Base-by-base conservation (phyloP, 2,113 vertebrate species). In the Progne subis region DNA sequence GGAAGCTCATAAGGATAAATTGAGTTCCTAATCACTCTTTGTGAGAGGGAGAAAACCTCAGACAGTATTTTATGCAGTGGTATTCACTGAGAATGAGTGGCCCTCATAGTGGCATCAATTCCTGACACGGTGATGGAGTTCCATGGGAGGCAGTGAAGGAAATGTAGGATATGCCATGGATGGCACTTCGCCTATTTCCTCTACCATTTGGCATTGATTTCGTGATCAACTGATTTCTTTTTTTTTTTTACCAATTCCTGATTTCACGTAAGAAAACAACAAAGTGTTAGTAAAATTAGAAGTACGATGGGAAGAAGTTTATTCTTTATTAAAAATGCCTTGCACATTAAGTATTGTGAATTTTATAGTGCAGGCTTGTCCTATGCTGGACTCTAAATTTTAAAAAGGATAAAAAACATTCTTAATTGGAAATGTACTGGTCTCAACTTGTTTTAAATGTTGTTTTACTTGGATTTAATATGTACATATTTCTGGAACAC, bases 11-110 rank as follows among this genome's bases (percentile, higher is more conserved):
- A 89, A 92, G 39, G 41, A 82, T 7, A 14, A 1, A 26, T 29
- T 9, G 29, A 86, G 55, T 46, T 95, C 79, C 47, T 93, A 70
- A 78, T 68, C 86, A 32, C 10, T n/a, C 25, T 57, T 70, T 2
- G 0, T 37, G 47, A 57, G 65, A 25, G 11, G 79, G 18, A 25
- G 82, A 71, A 32, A 68, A 52, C 12, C 6, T 29, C 67, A 32
- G 39, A 34, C 39, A 21, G 16, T 31, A 74, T 82, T 88, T 88
- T 94, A 78, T 80, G 68, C 95, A 96, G 96, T 97, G 97, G 92
- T 96, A 96, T 97, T 97, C 97, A 96, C 96, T 97, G 95, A 86
- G 60, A 95, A 67, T 52, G 71, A 90, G 46, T 92, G 90, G 96
- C 95, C 96, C 97, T 97, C 93, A 95, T 96, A 97, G 97, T 84